Base-by-base conservation (phyloP, 2,888 invertebrate genomes). In the Ochropleura plecta region DNA sequence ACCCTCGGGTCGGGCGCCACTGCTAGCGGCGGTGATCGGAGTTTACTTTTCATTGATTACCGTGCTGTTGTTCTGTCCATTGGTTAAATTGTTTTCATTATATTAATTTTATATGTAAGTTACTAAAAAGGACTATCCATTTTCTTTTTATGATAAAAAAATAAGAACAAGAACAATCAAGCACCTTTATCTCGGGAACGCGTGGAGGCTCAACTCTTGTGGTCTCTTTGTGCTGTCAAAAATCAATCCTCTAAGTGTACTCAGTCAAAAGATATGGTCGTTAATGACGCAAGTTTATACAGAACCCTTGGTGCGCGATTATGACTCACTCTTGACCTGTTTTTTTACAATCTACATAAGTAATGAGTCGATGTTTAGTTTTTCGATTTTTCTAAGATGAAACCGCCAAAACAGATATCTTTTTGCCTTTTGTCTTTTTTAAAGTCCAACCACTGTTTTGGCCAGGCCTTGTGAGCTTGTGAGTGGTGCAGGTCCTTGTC, bases 1-100 rank as follows among this genome's bases (percentile, higher is more conserved):
- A 86, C 84, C 83, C 79, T 60, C 30, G 42, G 77, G 85, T 78
- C 53, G 30, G 87, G 88, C 30, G 68, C 12, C 55, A 4, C 16
- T 85, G 53, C 2, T n/a, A 71, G 80, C 87, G 78, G 49, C 0
- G 12, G 80, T 1, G 30, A 30, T 10, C 4, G 30, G 9, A 40
- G 14, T 14, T 42, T 16, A 30, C 55, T 55, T 20, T 12, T 10
- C 53, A 20, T 20, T 10, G 2, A 20, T 55, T 20, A 20, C 5
- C 5, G 10, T 5, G 53, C 20, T 55, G 20, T 1, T 30, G 30
- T 8, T 57, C 30, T 14, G 30, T 40, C 4, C 16, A 30, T 57
- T 30, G 57, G 30, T 57, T 30, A 20, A 30, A 12, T 20, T 55
- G 10, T 20, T 55, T 10, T 2, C 5, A 55, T 12, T 20, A 55